Evolutionary conservation across 23 tunicate genomes (phyloP), one percentile per base, ranked within the genome.

Genomic region (Styela plicata): DNA sequence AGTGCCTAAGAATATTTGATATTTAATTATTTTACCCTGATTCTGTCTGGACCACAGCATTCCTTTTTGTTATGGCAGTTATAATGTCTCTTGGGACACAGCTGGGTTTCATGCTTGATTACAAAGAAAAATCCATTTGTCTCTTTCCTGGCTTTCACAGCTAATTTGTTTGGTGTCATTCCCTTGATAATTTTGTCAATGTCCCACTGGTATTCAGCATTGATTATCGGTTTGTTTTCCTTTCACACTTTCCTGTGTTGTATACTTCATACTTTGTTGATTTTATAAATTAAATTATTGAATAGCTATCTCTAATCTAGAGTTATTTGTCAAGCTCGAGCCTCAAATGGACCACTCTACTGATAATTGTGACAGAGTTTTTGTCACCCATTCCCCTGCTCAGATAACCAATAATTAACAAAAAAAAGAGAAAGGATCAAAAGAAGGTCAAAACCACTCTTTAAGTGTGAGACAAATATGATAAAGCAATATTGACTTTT

Each of bases 111-210:
- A 44, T 13, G 13, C n/a, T 44, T 44, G 10, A 44, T 44, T 44
- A 44, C 7, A 44, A 44, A 44, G 10, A 62, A 13, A 44, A 44
- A 44, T 44, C 57, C 7, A 44, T 44, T 44, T 44, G 57, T 44
- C 57, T 44, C 13, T 13, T 13, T 44, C 13, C 57, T n/a, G n/a
- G n/a, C n/a, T n/a, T 67, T 25, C 30, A 25, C 71, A 25, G 71
- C 22, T 67, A 67, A 67, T 67, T 67, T 67, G 71, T 67, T 67
- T 27, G 31, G 71, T 67, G n/a, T 67, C 30, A 29, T 27, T 67
- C 71, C 71, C 71, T 67, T 67, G 71, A 24, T 67, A 29, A 25
- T 67, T 16, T 27, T 67, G 19, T 67, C 13, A 13, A 5, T 44
- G 13, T 44, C 57, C 57, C 57, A 44, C 57, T 44, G 57, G 57